Conservation (phyloP, 2,113 vertebrate genomes). For the Channa maculata region DNA sequence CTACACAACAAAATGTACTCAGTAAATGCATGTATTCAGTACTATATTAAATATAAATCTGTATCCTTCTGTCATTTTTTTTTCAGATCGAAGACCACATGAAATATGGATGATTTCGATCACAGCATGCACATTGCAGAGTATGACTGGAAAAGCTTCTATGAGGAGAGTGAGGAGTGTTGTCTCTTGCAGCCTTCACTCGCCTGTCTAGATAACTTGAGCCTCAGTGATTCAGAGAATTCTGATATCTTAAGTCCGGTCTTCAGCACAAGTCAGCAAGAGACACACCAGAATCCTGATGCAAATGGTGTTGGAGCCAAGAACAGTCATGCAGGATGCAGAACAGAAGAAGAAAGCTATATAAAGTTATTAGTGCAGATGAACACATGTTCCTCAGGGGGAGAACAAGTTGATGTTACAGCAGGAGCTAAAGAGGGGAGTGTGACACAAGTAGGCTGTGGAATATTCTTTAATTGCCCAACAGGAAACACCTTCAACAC, state of each 20-base stretch:
- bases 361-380: conserved; percentile 2
- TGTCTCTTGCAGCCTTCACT: conserved; percentile 81
- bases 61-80: conserved; percentile 7
- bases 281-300: conserved; percentile 12
- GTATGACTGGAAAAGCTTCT: conserved; percentile 91
- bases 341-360: background rate
- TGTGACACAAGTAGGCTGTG: background rate
- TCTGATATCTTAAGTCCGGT: conserved; percentile 16
- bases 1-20: background rate
- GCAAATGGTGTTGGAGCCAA: conserved; percentile 3
- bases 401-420: conserved; percentile 11
- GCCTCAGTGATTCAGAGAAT: conserved; percentile 89
- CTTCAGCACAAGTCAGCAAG: background rate
- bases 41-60: conserved; percentile 48
- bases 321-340: conserved; percentile 7
- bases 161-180: conserved; percentile 87
- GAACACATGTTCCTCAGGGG: background rate
- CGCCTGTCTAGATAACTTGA: conserved; percentile 86
- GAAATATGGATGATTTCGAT: conserved; percentile 93
- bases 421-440: background rate
- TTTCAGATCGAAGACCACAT: conserved; percentile 67
- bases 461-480: background rate
- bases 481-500: conserved; percentile 5
- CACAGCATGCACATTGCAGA: conserved; percentile 92
- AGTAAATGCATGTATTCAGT: no score